Conservation (phyloP, 2,113 vertebrate species). For the Zosterops lateralis region DNA sequence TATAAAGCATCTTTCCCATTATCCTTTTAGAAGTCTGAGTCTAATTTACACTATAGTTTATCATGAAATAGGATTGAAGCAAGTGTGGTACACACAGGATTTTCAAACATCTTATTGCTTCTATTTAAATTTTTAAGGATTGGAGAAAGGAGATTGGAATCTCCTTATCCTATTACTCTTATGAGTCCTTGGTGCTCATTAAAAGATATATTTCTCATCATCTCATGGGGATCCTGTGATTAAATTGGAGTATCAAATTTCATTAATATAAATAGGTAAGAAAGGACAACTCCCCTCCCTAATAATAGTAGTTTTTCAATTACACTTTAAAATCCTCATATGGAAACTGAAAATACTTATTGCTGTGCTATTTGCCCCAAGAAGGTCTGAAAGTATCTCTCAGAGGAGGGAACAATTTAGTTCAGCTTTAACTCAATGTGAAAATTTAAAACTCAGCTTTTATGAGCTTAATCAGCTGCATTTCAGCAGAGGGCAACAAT, state of each 20-base stretch:
- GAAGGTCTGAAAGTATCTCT: neutral
- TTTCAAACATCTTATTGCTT: neutral
- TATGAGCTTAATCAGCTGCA: neutral
- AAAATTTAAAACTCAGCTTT: neutral
- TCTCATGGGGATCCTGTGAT: neutral
- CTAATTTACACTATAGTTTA: neutral
- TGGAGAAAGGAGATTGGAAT: neutral
- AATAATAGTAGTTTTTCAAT: neutral
- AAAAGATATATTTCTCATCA: neutral
- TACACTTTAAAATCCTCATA: neutral
- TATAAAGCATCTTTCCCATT: neutral
- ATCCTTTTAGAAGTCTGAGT: neutral
- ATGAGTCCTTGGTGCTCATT: neutral
- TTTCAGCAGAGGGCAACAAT: neutral
- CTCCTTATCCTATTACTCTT: neutral
- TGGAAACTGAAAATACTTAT: neutral
- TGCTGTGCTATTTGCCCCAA: neutral
- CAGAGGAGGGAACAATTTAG: neutral
- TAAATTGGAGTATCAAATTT: neutral
- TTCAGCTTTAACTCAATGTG: neutral
- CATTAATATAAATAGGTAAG: neutral
- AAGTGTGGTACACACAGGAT: neutral
- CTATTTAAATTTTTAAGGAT: neutral
- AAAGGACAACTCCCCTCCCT: neutral
- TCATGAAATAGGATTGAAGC: neutral